Evolutionary conservation across 2,113 vertebrate genomes (phyloP).

Genomic region (Coracopsis vasa): DNA sequence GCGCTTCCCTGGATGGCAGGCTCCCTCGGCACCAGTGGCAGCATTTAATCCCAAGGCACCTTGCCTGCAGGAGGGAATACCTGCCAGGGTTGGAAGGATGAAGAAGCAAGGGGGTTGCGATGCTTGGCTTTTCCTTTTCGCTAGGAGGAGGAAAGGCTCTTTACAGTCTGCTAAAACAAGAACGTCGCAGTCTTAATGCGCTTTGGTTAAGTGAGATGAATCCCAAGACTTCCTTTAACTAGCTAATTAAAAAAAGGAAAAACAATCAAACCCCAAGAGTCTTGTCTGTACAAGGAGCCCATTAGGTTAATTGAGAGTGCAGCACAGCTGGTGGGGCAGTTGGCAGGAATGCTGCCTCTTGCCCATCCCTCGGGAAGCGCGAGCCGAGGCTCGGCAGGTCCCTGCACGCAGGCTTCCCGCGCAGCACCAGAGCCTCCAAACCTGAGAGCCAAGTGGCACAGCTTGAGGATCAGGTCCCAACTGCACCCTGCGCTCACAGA

Average conservation of each 20-base stretch:
- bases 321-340: neutral
- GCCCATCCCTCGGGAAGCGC: rapidly evolving
- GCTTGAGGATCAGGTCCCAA: rapidly evolving
- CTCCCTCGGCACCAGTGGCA: neutral
- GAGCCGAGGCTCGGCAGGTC: rapidly evolving
- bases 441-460: rapidly evolving
- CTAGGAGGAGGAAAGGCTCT: neutral
- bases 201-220: neutral
- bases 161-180: neutral
- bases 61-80: neutral
- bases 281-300: neutral
- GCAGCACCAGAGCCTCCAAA: neutral
- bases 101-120: neutral
- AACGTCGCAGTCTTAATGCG: rapidly evolving
- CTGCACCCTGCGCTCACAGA: rapidly evolving
- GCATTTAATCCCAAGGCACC: neutral
- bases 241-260: neutral
- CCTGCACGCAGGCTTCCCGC: neutral
- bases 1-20: neutral
- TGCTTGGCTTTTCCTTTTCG: neutral
- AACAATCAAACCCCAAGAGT: neutral
- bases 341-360: neutral
- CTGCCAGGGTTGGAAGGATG: neutral
- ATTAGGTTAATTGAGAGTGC: neutral
- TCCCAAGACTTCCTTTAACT: neutral